phyloP scores from a whole-genome alignment of 2,113 vertebrate genomes.

The Atlantisia rogersi region DNA sequence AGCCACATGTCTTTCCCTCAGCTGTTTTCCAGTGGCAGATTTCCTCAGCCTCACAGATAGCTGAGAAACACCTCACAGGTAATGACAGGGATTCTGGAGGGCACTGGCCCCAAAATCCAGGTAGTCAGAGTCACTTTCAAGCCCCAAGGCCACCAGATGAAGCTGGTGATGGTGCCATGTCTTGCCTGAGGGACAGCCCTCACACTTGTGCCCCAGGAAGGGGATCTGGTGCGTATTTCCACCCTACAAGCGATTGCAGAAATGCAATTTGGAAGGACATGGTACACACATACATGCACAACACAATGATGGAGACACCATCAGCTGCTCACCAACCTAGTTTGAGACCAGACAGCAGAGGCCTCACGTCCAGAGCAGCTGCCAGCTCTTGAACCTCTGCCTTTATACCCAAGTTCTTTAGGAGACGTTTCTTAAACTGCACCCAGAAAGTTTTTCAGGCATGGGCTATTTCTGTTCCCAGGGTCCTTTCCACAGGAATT shows the following conservation, averaged over 20 bases:
- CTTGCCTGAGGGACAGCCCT: not conserved
- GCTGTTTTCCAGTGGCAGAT: not conserved
- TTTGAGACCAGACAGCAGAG: not conserved
- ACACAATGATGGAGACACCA: not conserved
- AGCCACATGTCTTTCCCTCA: not conserved
- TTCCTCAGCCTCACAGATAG: not conserved
- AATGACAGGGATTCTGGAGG: not conserved
- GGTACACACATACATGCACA: not conserved
- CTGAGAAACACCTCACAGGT: not conserved
- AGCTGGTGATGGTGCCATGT: not conserved
- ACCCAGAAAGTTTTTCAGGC: not conserved
- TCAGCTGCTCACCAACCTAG: not conserved
- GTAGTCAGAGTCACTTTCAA: not conserved
- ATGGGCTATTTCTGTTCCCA: slow-evolving; percentile 6
- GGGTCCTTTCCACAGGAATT: not conserved
- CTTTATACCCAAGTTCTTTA: not conserved
- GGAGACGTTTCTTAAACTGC: not conserved
- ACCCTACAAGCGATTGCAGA: not conserved
- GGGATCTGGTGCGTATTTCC: not conserved
- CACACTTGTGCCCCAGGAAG: too few species aligned
- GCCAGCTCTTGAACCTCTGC: not conserved
- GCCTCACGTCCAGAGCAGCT: not conserved
- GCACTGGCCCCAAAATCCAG: not conserved
- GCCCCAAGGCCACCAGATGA: not conserved
- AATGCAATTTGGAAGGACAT: not conserved